Percentiles rank a stretch among this genome's conserved stretches.
These are phyloP conservation scores for Chrysodeixis includens DNA, from an alignment of 2,888 invertebrate genomes.

Conservation along the genomic window DNA sequence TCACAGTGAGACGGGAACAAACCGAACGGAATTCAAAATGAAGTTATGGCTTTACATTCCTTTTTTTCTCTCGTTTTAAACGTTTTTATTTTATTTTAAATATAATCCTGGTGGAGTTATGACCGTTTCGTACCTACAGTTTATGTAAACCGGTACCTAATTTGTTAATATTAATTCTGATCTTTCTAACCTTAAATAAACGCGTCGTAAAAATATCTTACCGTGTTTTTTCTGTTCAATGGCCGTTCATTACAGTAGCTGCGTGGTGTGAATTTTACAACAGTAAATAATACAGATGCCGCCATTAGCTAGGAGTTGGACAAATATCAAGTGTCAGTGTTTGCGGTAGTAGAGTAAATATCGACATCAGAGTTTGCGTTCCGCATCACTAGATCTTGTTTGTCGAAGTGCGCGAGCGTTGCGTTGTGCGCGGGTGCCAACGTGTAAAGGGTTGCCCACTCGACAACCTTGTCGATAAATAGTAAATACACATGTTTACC, in stretches of 20 bases:
- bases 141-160: conserved; percentile 61
- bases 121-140: conserved; percentile 68
- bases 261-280: conserved; percentile 78
- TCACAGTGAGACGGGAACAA: conserved; percentile 85
- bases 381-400: conserved; percentile 88
- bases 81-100: conserved; percentile 82
- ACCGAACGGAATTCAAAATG: conserved; percentile 87
- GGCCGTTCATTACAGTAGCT: conserved; percentile 82
- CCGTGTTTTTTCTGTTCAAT: conserved; percentile 58
- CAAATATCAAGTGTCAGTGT: conserved; percentile 86
- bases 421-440: conserved; percentile 73
- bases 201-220: conserved; percentile 53
- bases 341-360: conserved; percentile 84
- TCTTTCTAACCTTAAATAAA: conserved; percentile 56
- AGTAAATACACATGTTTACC: conserved; percentile 75
- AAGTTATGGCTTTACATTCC: conserved; percentile 85
- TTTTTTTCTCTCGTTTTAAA: conserved; percentile 77
- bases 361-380: conserved; percentile 87
- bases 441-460: conserved; percentile 86
- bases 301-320: conserved; percentile 85
- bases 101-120: conserved; percentile 75
- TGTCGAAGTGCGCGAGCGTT: conserved; percentile 76
- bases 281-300: conserved; percentile 74
- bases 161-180: conserved; percentile 59
- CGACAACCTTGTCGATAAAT: conserved; percentile 83